phyloP scores from a whole-genome alignment of 2,797 vertebrate species.

The Anguilla megastoma region DNA sequence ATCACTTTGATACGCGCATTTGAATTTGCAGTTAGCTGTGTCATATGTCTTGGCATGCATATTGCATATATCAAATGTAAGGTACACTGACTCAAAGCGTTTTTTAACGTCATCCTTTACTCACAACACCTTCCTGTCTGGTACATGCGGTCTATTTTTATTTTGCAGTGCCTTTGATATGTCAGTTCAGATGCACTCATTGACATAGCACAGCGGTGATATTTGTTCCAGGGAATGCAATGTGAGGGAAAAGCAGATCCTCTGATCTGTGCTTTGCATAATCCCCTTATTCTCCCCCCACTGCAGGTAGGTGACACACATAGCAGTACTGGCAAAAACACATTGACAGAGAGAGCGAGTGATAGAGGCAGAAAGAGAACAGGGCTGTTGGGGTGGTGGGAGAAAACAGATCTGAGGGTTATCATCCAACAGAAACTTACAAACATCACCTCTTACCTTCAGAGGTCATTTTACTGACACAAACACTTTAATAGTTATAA shows the following conservation, averaged over 20 bases:
- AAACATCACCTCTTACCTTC: not conserved
- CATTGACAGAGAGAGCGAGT: not conserved
- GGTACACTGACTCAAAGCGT: not conserved
- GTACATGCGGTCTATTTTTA: not conserved
- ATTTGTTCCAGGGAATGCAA: not conserved
- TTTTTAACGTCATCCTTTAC: not conserved
- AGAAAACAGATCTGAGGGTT: not conserved
- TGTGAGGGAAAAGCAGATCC: not conserved
- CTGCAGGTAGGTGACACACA: constrained; percentile 13
- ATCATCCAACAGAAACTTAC: not conserved
- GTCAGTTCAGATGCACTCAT: not conserved
- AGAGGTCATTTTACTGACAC: not conserved
- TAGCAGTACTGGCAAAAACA: constrained; percentile 10
- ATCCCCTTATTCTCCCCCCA: not conserved
- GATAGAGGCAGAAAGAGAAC: not conserved
- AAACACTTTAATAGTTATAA: not conserved
- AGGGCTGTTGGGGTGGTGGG: not conserved
- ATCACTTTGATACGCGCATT: not conserved
- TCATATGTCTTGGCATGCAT: not conserved
- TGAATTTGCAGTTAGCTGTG: not conserved
- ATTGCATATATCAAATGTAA: not conserved
- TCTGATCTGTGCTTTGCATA: not conserved
- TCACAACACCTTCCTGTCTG: not conserved
- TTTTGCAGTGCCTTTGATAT: not conserved
- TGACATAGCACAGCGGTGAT: not conserved